A percentile compares a stretch with the other conserved stretches of the same genome.
These are phyloP conservation scores for Ferrisia virgata DNA, from an alignment of 2,888 invertebrate species.

Conservation along the genomic window DNA sequence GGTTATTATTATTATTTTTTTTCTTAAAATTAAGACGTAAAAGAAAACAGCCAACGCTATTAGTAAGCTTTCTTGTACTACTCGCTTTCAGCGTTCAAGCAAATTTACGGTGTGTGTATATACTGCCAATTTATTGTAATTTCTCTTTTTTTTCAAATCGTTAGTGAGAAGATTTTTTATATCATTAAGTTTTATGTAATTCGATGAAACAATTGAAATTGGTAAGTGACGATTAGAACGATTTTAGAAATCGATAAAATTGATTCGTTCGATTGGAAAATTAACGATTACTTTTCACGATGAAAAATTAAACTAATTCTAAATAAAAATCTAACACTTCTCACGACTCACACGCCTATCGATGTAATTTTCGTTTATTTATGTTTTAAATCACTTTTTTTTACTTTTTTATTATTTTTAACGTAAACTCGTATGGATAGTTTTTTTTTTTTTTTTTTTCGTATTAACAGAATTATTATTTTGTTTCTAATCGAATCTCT, in stretches of 20 bases:
- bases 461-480: background rate
- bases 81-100: background rate
- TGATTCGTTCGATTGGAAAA: slow-evolving; percentile 7
- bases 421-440: background rate
- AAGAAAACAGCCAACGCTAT: background rate
- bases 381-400: slow-evolving; percentile 15
- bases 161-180: slow-evolving; percentile 7
- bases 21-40: background rate
- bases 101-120: background rate
- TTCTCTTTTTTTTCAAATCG: background rate
- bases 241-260: background rate
- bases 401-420: slow-evolving; percentile 31
- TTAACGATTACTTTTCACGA: background rate
- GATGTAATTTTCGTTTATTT: background rate
- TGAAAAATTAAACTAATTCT: background rate
- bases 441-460: background rate
- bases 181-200: background rate
- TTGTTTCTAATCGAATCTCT: slow-evolving; percentile 11
- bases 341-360: slow-evolving; percentile 19
- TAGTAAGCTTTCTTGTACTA: background rate
- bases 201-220: slow-evolving; percentile 8
- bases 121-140: background rate
- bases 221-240: background rate
- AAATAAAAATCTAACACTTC: background rate
- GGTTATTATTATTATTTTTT: background rate